Evolutionary conservation across 2,797 vertebrate species (phyloP), one percentile per base, ranked within the genome.

Genomic region (Austrolebias charrua): DNA sequence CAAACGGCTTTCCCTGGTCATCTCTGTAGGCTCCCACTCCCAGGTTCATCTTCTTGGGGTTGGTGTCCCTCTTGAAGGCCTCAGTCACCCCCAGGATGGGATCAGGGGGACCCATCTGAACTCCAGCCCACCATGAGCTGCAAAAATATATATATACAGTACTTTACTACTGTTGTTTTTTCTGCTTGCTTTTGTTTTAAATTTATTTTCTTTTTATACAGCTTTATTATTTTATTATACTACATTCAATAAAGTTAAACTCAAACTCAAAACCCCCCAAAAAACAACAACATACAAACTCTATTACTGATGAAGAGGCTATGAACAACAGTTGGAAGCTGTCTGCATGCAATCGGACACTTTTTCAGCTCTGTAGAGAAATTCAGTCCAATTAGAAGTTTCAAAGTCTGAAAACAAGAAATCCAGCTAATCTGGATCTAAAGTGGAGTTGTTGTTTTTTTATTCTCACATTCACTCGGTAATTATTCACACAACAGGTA

Each of bases 1-100:
- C 98, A 0, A 93, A 98, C 0, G 98, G 98, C 78, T 99, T 99
- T 55, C 98, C 97, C 0, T 90, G 92, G 86, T 99, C 97, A 29
- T 99, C 96, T 51, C 97, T 94, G 85, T 99, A 99, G 0, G 98
- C 98, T 29, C 98, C 98, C 1, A 99, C 97, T 2, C 97, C 98
- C 71, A 99, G 91, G 85, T 99, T 99, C 96, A 99, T 99, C 90
- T 99, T 99, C 91, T 99, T 98, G 66, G 95, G 91, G 85, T 93
- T 99, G 79, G 86, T 92, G 87, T 99, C 98, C 2, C 88, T 95
- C 79, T 95, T 99, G 89, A 92, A 99, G 79, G 98, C 98, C 87
- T 99, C 98, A 0, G 92, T 95, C 73, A 99, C 97, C 14, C 97
- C 97, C 86, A 99, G 91, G 81, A 99, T 98, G 71, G 98, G 96